Evolutionary conservation across 1,140 invertebrate species (phyloP), one percentile per base, ranked within the genome.

Genomic region (Brachionus calyciflorus): DNA sequence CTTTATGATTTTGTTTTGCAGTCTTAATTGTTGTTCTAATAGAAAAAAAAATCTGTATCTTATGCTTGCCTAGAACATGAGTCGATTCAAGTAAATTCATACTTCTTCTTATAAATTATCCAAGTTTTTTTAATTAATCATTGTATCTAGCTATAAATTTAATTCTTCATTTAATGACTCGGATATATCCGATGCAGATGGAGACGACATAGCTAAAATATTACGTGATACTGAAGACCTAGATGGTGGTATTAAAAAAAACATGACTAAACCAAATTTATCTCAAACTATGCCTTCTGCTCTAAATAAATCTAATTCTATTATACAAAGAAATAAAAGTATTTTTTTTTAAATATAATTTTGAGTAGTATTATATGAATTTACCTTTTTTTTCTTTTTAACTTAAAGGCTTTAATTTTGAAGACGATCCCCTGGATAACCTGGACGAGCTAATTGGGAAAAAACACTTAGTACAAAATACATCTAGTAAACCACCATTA

Each of bases 141-240:
- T n/a, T n/a, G n/a, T n/a, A n/a, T n/a, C n/a, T 60, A 44, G 60
- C 14, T 57, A 57, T 30, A 30, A 28, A 57, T 12, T 10, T 3
- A 57, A 65, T 41, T 65, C 60, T 7, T 65, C 60, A 10, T 65
- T 65, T 40, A 65, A 65, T 24, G 60, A 65, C 14, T 65, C 60
- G 7, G 60, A 65, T 21, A 28, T 65, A 24, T 65, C 60, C 1
- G 60, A 65, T 21, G 60, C 60, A 24, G 60, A 65, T 65, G 33
- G 21, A 37, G 40, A 65, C 40, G 60, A 65, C 14, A 65, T 65
- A n/a, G 60, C 60, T n/a, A 65, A 65, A 41, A 65, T 65, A 12
- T 24, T 65, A 21, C 60, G 40, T 9, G 60, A 65, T 14, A 65
- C 60, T 9, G 60, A 65, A 41, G 37, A 40, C 24, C 12, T 65